phyloP scores from a whole-genome alignment of 2,797 vertebrate species.

The Simalia tracyae region DNA sequence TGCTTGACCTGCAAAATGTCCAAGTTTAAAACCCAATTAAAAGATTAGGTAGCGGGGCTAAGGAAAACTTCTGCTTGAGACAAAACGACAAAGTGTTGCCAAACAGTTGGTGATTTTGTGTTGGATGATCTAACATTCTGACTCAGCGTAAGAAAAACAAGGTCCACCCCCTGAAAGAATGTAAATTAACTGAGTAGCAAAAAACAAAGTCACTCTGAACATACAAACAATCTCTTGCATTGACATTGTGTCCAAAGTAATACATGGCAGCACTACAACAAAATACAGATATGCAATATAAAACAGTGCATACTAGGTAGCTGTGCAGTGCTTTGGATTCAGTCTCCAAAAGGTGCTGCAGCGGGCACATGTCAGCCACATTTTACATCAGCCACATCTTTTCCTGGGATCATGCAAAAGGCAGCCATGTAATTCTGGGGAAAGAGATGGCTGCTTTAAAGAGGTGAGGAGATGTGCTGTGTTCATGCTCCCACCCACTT shows the following conservation, averaged over 20 bases:
- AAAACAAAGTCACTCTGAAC: neutral
- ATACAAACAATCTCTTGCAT: neutral
- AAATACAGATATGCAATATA: neutral
- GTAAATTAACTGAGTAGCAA: neutral
- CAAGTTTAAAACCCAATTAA: neutral
- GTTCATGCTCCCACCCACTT: neutral
- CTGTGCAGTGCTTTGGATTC: neutral
- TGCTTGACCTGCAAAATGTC: neutral
- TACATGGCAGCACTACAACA: neutral
- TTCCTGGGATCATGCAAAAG: neutral
- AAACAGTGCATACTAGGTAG: neutral
- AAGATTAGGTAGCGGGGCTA: neutral
- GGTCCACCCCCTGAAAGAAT: neutral
- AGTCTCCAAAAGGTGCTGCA: neutral
- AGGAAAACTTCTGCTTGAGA: neutral
- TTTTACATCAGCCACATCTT: neutral
- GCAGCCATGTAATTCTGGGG: neutral
- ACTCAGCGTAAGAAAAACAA: conserved; percentile 9
- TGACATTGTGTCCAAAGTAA: neutral
- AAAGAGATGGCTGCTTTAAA: neutral
- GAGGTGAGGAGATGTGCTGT: neutral
- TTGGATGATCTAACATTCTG: neutral
- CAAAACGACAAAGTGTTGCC: neutral
- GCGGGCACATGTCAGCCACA: neutral
- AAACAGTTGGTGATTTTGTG: neutral